Conservation (phyloP, 2,113 vertebrate species). For the Ceyx cyanopectus region DNA sequence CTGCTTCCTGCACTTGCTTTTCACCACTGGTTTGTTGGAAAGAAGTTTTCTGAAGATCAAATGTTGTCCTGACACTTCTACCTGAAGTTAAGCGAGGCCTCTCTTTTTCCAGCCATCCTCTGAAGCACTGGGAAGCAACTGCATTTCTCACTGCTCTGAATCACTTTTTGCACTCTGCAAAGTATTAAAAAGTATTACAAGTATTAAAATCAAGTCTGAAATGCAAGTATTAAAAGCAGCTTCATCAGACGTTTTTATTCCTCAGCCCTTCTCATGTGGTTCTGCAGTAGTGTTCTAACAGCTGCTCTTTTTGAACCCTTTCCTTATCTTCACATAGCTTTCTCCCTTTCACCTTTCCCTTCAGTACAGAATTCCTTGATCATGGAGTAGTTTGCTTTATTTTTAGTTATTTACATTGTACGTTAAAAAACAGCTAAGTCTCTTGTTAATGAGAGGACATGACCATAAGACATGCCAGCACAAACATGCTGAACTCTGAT, state of each 20-base stretch:
- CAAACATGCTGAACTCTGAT: neutral
- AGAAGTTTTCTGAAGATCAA: neutral
- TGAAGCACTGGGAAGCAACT: neutral
- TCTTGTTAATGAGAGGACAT: neutral
- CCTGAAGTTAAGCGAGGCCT: neutral
- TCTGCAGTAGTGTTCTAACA: neutral
- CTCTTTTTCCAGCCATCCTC: neutral
- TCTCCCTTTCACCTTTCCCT: neutral
- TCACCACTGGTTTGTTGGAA: neutral
- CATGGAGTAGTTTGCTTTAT: neutral
- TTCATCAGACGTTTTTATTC: neutral
- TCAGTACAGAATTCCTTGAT: neutral
- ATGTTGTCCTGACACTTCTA: neutral
- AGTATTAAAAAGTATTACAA: too few relatives aligned
- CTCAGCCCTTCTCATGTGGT: neutral
- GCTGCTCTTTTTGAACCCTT: neutral
- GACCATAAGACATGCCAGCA: neutral
- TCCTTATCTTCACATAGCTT: neutral
- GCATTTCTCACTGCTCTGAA: neutral
- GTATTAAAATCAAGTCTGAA: too few relatives aligned
- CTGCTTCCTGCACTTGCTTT: neutral
- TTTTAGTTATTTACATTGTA: neutral
- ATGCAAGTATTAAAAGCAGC: neutral
- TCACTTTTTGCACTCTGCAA: neutral
- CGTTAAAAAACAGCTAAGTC: neutral